Percentiles rank a stretch among this genome's conserved stretches.
phyloP scores from a whole-genome alignment of 2,888 invertebrate species.

The Bombylius major region DNA sequence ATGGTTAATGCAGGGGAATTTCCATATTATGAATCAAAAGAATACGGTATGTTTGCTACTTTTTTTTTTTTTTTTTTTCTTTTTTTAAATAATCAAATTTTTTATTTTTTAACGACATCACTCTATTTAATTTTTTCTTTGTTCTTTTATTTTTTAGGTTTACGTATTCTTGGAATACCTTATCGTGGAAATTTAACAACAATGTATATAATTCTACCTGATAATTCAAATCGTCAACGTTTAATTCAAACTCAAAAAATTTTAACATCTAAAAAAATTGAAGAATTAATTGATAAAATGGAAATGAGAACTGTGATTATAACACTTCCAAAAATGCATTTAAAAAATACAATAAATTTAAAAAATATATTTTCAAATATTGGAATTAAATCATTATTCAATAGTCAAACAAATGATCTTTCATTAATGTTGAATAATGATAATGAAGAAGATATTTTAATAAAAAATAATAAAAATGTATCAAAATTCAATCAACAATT shows the following conservation, averaged over 20 bases:
- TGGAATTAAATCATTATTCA: conserved; percentile 52
- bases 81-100: too few relatives aligned
- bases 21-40: conserved; percentile 38
- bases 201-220: conserved; percentile 54
- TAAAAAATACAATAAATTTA: conserved; percentile 46
- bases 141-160: conserved; percentile 27
- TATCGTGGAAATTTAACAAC: conserved; percentile 49
- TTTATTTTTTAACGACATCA: neutral
- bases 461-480: neutral
- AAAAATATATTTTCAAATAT: conserved; percentile 42
- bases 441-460: neutral
- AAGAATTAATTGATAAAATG: conserved; percentile 30
- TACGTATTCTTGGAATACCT: conserved; percentile 50
- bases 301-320: conserved; percentile 38
- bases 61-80: neutral
- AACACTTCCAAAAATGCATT: conserved; percentile 57
- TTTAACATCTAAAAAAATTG: conserved; percentile 37
- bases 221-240: conserved; percentile 36
- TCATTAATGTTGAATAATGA: conserved; percentile 39
- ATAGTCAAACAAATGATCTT: conserved; percentile 48
- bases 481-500: neutral
- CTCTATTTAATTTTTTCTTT: neutral
- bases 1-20: conserved; percentile 51
- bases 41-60: conserved; percentile 15
- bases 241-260: conserved; percentile 36